phyloP scores from a whole-genome alignment of 1,140 invertebrate species.

The Trichonephila clavata region DNA sequence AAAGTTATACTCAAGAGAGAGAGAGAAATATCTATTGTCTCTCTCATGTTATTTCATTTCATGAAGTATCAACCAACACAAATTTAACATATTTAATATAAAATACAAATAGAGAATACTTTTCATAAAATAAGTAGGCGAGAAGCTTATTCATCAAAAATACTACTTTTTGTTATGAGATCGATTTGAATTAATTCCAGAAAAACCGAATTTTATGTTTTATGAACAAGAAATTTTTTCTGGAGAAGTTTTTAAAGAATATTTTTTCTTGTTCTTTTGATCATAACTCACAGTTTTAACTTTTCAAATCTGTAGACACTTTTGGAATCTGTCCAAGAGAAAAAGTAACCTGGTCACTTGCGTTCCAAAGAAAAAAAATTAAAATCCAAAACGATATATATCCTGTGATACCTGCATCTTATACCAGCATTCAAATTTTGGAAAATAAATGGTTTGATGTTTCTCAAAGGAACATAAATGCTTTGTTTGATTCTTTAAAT shows the following conservation, averaged over 20 bases:
- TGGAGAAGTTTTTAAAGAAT: neutral
- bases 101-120: too few species aligned
- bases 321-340: constrained; percentile 3
- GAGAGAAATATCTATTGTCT: too few species aligned
- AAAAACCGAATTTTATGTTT: neutral
- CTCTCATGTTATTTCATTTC: too few species aligned
- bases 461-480: neutral
- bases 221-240: neutral
- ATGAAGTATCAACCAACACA: too few species aligned
- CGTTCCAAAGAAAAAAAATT: neutral
- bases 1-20: too few species aligned
- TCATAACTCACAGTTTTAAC: neutral
- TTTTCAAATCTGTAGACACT: constrained; percentile 15
- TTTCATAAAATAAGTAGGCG: too few species aligned
- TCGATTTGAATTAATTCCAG: too few species aligned
- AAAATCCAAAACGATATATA: neutral
- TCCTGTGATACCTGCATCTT: constrained; percentile 6
- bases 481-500: neutral
- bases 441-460: neutral
- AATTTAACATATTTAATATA: too few species aligned
- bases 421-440: neutral
- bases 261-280: neutral
- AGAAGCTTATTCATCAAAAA: too few species aligned
- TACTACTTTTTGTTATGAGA: too few species aligned
- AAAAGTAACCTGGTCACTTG: constrained; percentile 5